Base-by-base conservation (phyloP, 2,888 invertebrate species). In the Smittia sp. region DNA sequence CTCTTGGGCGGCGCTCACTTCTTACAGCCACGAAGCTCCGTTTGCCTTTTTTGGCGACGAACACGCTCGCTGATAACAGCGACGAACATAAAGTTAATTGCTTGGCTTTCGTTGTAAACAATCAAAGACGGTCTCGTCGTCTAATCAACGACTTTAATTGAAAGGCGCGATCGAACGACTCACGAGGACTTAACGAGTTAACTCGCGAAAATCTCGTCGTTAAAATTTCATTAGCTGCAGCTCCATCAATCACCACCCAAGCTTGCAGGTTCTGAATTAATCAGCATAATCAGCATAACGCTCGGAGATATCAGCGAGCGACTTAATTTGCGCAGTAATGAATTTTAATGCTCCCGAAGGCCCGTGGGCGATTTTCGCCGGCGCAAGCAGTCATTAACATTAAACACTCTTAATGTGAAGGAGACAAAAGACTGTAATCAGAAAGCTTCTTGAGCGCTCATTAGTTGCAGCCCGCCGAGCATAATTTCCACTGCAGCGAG, bases 371-470 rank as follows among this genome's bases (percentile, higher is more conserved):
- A 46, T 46, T 13, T 46, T 46, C 15, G 46, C 46, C 13, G 46
- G 46, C 2, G n/a, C 46, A 15, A 46, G 46, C 6, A 20, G 58
- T 58, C 22, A 58, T 18, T 58, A 58, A 58, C 18, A 9, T 58
- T 22, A 58, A 58, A 58, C 13, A n/a, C 58, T 22, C 58, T 58
- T 20, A 58, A 58, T 58, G 18, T 13, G 18, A 13, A 46, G 22
- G 46, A 58, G 58, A 58, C 58, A 58, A 58, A 58, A 58, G 58
- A 20, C 58, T 58, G 20, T 15, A 46, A 46, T 46, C 13, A 46
- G 2, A 46, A 46, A 11, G 9, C 15, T 46, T 18, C 11, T 13
- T 58, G 46, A n/a, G 15, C 15, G 15, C 7, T n/a, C 52, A 52
- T 52, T n/a, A 52, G 15, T n/a, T n/a, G n/a, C n/a, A 39, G 13